Conservation (phyloP, 2,113 vertebrate genomes). For the Colossoma macropomum region DNA sequence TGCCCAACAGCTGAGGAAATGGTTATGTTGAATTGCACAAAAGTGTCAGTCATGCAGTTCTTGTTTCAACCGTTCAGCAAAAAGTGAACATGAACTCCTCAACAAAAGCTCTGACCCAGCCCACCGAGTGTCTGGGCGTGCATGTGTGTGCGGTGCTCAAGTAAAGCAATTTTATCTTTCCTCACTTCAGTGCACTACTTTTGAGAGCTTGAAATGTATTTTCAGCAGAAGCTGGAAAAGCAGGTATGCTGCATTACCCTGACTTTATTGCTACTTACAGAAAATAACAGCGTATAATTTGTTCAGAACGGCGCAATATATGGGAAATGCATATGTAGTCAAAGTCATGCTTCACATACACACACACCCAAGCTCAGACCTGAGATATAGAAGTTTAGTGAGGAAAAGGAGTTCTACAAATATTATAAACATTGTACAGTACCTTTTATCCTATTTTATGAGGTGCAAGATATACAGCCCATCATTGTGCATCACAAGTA, state of each 20-base stretch:
- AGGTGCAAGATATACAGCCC: not conserved
- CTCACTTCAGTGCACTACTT: conserved; percentile 33
- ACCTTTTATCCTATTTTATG: not conserved
- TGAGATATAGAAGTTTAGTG: not conserved
- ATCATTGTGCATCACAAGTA: not conserved
- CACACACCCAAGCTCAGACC: not conserved
- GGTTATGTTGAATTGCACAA: not conserved
- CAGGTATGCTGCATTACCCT: conserved; percentile 20
- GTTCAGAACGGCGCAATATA: conserved; percentile 35
- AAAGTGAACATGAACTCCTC: not conserved
- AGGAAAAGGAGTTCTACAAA: conserved; percentile 1
- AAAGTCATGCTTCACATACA: not conserved
- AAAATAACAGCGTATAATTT: conserved; percentile 32
- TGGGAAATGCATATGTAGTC: not conserved
- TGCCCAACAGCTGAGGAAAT: not conserved
- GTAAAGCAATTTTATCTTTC: conserved; percentile 20
- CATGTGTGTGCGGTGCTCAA: not conserved
- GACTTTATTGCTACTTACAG: conserved; percentile 43
- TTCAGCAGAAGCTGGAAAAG: conserved; percentile 16
- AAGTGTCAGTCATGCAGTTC: conserved; percentile 7
- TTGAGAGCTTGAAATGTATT: conserved; percentile 37
- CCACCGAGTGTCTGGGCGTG: not conserved
- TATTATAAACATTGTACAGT: not conserved
- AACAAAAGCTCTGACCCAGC: not conserved
- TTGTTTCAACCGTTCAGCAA: not conserved